Percentiles rank a stretch among this genome's conserved stretches.
These are phyloP conservation scores for Gavialis gangeticus DNA, from an alignment of 2,113 vertebrate species.

Conservation along the genomic window DNA sequence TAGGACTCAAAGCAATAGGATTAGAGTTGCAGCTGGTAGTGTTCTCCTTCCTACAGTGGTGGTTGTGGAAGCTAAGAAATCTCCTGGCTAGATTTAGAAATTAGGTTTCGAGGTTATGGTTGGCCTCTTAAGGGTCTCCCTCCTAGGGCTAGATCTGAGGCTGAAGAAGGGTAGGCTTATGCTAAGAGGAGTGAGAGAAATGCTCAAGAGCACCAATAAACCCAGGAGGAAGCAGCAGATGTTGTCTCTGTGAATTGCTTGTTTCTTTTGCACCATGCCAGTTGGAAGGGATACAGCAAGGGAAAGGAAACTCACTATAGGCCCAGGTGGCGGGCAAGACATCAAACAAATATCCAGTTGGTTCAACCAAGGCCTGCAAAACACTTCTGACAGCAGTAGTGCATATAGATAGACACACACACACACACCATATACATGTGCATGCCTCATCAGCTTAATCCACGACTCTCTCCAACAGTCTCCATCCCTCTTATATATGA, in stretches of 20 bases:
- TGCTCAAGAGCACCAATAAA: not conserved
- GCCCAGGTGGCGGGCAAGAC: rapidly evolving
- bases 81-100: too few species aligned
- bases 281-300: not conserved
- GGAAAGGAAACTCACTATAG: not conserved
- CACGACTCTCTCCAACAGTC: too few species aligned
- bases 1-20: too few species aligned
- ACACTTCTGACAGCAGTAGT: not conserved
- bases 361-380: not conserved
- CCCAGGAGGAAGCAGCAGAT: not conserved
- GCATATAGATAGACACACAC: too few species aligned
- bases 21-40: too few species aligned
- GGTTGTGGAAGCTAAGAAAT: too few species aligned
- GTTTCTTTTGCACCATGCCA: not conserved
- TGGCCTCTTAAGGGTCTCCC: too few species aligned
- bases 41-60: too few species aligned
- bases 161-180: not conserved
- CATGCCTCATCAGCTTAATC: too few species aligned
- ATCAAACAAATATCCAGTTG: not conserved
- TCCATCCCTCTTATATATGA: too few species aligned
- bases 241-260: rapidly evolving
- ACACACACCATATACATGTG: too few species aligned
- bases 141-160: not conserved
- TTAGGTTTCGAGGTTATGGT: too few species aligned
- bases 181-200: not conserved